Percentiles rank a stretch among this genome's conserved stretches.
These are phyloP conservation scores for Agonopterix heracliana DNA, from an alignment of 2,888 invertebrate species.

Conservation along the genomic window DNA sequence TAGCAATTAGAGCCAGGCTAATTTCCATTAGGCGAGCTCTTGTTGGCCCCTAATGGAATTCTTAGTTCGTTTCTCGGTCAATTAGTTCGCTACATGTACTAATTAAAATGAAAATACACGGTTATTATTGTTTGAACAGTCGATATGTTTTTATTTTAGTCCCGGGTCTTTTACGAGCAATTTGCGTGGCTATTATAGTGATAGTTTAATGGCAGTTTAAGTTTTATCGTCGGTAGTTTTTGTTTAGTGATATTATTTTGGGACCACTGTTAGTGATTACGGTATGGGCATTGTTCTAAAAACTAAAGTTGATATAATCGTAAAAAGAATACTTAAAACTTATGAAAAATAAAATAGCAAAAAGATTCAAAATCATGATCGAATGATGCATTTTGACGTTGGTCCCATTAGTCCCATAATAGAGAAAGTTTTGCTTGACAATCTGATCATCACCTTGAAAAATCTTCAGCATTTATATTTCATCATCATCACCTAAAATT, in stretches of 20 bases:
- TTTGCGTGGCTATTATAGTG: not conserved
- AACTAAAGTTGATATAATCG: too few relatives aligned
- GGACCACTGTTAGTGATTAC: not conserved
- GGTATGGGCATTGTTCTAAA: too few relatives aligned
- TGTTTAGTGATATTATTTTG: not conserved
- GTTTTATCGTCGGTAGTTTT: not conserved
- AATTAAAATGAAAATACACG: constrained; percentile 4
- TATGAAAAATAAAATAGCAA: too few relatives aligned
- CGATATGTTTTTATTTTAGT: not conserved
- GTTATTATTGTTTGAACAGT: not conserved
- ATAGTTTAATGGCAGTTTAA: not conserved
- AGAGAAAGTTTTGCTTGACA: too few relatives aligned
- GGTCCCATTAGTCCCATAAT: too few relatives aligned
- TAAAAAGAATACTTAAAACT: too few relatives aligned
- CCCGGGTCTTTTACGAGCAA: not conserved
- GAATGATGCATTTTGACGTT: too few relatives aligned
- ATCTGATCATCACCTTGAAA: too few relatives aligned
- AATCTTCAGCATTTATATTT: too few relatives aligned
- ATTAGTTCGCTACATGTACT: constrained; percentile 16
- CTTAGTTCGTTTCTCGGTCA: constrained; percentile 17
- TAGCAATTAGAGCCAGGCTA: constrained; percentile 47
- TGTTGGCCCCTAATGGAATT: constrained; percentile 22
- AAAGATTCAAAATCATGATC: too few relatives aligned
- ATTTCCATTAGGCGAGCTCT: constrained; percentile 44
- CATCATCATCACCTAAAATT: too few relatives aligned